Evolutionary conservation across 2,797 vertebrate species (phyloP).

Genomic region (Choloepus didactylus): DNA sequence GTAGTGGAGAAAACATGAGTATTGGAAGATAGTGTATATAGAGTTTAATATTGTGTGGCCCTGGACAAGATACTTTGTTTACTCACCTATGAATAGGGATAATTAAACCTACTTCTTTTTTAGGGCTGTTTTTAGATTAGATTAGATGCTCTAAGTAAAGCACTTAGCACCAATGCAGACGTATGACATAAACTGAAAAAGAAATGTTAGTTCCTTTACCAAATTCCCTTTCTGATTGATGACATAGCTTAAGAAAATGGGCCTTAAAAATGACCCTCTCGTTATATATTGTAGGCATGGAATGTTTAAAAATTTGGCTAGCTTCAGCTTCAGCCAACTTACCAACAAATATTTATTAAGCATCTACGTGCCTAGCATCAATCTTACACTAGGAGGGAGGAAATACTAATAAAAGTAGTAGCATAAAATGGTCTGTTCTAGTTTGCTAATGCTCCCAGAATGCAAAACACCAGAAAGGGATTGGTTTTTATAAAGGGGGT

Average conservation of each 20-base stretch:
- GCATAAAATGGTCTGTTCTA: background rate
- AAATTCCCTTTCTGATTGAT: background rate
- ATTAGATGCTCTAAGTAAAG: background rate
- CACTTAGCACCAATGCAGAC: background rate
- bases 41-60: background rate
- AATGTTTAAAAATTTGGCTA: conserved; percentile 43
- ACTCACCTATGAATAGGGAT: background rate
- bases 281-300: background rate
- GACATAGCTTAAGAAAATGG: conserved; percentile 52
- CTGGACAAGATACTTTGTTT: background rate
- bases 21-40: background rate
- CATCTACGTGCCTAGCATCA: background rate
- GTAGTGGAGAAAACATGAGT: background rate
- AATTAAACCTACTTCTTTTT: conserved; percentile 21
- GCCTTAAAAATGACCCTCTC: conserved; percentile 20
- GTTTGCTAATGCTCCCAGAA: too few relatives aligned
- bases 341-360: background rate
- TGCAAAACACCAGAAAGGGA: too few relatives aligned
- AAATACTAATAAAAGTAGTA: conserved; percentile 1
- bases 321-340: background rate
- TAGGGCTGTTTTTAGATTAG: background rate
- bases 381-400: background rate
- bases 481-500: too few relatives aligned
- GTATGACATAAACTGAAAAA: conserved; percentile 44
- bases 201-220: background rate